Conservation (phyloP, 2,888 invertebrate genomes). For the Volucella inanis region DNA sequence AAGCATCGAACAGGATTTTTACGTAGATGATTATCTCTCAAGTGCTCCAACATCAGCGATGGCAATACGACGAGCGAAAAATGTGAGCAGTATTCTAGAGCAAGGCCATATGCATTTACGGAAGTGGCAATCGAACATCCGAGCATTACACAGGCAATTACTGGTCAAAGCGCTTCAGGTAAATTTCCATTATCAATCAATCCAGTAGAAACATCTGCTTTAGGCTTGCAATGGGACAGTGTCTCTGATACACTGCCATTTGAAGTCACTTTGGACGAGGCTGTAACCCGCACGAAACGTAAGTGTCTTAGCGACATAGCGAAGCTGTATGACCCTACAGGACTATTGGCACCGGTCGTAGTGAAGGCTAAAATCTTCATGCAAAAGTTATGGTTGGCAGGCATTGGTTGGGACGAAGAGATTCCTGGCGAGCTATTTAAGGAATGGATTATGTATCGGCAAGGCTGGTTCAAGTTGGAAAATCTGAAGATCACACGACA, state of each 20-base stretch:
- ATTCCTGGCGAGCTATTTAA: conserved; percentile 10
- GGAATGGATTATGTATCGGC: conserved; percentile 18
- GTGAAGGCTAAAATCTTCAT: conserved; percentile 37
- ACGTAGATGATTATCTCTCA: too few relatives aligned
- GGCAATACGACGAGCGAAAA: too few relatives aligned
- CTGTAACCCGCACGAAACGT: conserved; percentile 8
- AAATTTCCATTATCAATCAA: background rate
- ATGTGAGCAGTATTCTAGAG: too few relatives aligned
- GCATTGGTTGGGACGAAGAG: conserved; percentile 39
- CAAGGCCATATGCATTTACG: too few relatives aligned
- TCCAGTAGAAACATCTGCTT: background rate
- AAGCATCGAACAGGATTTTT: too few relatives aligned
- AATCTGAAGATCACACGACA: conserved; percentile 40
- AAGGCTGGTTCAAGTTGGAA: conserved; percentile 15
- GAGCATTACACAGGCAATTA: too few relatives aligned
- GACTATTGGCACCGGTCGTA: conserved; percentile 37
- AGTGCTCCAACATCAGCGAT: too few relatives aligned
- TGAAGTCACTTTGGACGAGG: conserved; percentile 20
- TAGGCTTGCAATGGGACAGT: conserved; percentile 41
- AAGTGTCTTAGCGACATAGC: conserved; percentile 35
- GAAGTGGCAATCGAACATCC: too few relatives aligned
- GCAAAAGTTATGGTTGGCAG: conserved; percentile 44
- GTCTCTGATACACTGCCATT: conserved; percentile 30
- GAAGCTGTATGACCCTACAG: conserved; percentile 33
- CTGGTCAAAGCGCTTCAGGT: background rate